These are phyloP conservation scores for Cotesia congregata DNA, from an alignment of 2,888 invertebrate genomes.

Conservation along the genomic window DNA sequence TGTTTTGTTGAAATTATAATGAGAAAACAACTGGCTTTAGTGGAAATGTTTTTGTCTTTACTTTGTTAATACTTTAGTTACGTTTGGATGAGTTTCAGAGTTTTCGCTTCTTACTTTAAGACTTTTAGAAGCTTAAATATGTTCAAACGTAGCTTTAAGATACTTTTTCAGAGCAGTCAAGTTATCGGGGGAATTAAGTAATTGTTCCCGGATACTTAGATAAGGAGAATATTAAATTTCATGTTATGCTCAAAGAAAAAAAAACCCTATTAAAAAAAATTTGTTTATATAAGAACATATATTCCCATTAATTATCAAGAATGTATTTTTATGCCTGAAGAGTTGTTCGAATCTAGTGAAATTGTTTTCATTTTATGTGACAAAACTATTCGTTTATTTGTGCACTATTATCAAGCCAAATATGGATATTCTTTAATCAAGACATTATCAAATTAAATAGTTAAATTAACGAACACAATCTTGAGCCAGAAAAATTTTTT, in stretches of 20 bases:
- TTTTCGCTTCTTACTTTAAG: neutral
- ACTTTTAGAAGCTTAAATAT: neutral
- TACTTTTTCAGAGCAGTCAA: neutral
- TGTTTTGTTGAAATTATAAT: neutral
- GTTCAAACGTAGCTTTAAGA: too few relatives aligned
- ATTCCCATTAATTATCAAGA: too few relatives aligned
- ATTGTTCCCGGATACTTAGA: neutral
- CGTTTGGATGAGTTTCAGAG: neutral
- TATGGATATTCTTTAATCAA: too few relatives aligned
- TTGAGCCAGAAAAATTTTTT: too few relatives aligned
- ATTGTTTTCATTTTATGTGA: too few relatives aligned
- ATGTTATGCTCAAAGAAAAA: neutral
- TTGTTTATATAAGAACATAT: too few relatives aligned
- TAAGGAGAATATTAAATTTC: neutral
- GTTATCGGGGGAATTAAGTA: neutral
- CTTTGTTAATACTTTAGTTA: neutral
- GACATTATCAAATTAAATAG: too few relatives aligned
- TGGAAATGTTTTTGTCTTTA: neutral
- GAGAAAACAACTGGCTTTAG: neutral
- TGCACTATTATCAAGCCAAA: too few relatives aligned
- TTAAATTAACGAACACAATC: too few relatives aligned
- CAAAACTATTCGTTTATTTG: too few relatives aligned
- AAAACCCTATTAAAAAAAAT: neutral
- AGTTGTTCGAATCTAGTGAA: too few relatives aligned
- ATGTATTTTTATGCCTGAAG: too few relatives aligned